Percentiles rank a stretch among this genome's conserved stretches.
Evolutionary conservation across 1,140 invertebrate species (phyloP).

Genomic region (Ostrea denselamellosa): DNA sequence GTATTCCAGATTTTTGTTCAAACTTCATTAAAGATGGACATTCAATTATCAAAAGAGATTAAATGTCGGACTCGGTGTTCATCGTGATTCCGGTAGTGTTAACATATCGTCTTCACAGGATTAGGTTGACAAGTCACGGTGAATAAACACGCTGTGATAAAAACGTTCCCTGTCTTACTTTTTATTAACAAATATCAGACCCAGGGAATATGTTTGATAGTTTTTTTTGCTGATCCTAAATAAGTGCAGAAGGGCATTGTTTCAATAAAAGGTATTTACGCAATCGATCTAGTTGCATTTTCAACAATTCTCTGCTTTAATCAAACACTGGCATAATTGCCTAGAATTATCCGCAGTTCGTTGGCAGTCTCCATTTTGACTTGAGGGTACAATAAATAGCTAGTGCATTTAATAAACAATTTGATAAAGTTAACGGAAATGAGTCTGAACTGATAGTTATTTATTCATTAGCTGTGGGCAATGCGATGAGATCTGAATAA

Average conservation of each 20-base stretch:
- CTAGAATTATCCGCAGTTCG: slow-evolving; percentile 5
- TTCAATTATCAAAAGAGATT: slow-evolving; percentile 23
- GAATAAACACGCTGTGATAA: background rate
- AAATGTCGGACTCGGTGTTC: background rate
- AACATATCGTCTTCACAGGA: background rate
- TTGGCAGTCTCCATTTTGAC: slow-evolving; percentile 13
- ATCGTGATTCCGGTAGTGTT: background rate
- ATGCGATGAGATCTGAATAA: background rate
- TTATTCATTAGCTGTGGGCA: slow-evolving; percentile 47
- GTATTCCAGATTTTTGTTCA: slow-evolving; percentile 36
- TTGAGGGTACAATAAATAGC: slow-evolving; percentile 43
- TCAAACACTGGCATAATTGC: slow-evolving; percentile 25
- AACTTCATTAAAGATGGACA: slow-evolving; percentile 35
- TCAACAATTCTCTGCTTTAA: background rate
- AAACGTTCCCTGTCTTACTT: background rate
- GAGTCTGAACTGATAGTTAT: slow-evolving; percentile 43
- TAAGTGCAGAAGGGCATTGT: background rate
- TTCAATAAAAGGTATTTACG: background rate
- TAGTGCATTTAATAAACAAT: slow-evolving; percentile 45
- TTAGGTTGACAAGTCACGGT: background rate
- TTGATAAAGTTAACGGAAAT: slow-evolving; percentile 47
- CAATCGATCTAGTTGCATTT: background rate
- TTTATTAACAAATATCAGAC: background rate
- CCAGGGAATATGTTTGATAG: no score
- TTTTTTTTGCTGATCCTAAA: no score